Base-by-base conservation (phyloP, 2,797 vertebrate genomes). In the Morelia viridis region DNA sequence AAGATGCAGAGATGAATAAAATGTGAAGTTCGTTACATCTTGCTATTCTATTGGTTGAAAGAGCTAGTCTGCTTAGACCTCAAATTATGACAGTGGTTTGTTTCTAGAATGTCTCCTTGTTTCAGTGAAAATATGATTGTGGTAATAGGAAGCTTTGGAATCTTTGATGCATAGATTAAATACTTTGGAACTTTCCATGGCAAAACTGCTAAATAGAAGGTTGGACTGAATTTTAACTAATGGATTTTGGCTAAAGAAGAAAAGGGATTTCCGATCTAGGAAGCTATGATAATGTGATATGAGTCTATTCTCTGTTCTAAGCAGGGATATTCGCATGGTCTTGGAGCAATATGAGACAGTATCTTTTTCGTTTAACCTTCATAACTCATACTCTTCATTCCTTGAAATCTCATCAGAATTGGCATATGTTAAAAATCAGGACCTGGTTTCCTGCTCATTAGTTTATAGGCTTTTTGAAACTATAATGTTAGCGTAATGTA, bases 221-320 rank as follows among this genome's bases (percentile, higher is more conserved):
- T 26, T 35, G 76, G 35, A 11, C 35, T 88, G 58, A 88, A 31
- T 62, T 88, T 61, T 83, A 65, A 26, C 80, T 5, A 57, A 64
- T 5, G 12, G 3, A 5, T 41, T 92, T 93, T 94, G 62, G 35
- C 60, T 1, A 50, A n/a, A 22, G 68, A 50, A 65, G 85, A 94
- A 90, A 2, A 46, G 5, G 3, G 11, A 0, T 0, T 0, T 83
- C 22, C 24, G 35, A 57, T 35, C 3, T 13, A 2, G 2, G 64
- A 0, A 0, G 86, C 68, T 0, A 0, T 31, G 35, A n/a, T 84
- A 26, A 5, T 46, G 1, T 65, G 35, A 15, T 90, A 90, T 58
- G 0, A 0, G 11, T 85, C 2, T 61, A 3, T 22, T 85, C 19
- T 85, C 46, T 57, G 1, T 5, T 35, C 61, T 76, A 50, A 89